These are phyloP conservation scores for Rhabdomys dilectus DNA, from an alignment of 2,113 vertebrate genomes.

Conservation along the genomic window DNA sequence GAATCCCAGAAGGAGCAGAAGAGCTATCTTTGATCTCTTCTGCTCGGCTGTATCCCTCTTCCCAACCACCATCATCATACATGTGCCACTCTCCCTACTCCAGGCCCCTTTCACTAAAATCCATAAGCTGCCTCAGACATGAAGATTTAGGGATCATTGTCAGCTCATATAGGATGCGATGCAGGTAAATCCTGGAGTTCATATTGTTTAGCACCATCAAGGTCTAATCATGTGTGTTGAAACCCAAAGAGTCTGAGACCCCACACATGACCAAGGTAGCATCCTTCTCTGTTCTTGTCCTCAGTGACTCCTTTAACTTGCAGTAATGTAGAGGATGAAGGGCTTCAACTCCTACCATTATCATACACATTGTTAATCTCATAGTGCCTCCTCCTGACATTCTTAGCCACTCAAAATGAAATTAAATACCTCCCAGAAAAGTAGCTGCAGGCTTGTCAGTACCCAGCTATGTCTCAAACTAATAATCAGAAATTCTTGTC, in stretches of 20 bases:
- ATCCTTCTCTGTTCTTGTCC: background rate
- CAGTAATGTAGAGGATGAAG: background rate
- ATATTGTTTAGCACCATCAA: background rate
- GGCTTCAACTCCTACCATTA: background rate
- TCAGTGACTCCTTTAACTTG: background rate
- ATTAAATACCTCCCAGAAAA: background rate
- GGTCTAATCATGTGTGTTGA: background rate
- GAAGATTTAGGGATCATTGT: too few species aligned
- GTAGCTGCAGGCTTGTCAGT: background rate
- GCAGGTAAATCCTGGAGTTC: background rate
- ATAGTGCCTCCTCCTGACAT: background rate
- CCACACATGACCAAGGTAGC: background rate
- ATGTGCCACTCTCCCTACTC: too few species aligned
- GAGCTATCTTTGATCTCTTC: background rate
- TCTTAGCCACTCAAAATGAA: background rate
- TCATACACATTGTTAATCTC: background rate
- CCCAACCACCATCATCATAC: background rate
- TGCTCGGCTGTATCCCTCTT: background rate
- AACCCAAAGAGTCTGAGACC: background rate
- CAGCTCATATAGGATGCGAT: too few species aligned
- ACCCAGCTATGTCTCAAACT: background rate
- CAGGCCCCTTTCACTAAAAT: too few species aligned
- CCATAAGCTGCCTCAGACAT: background rate
- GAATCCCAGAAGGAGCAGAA: background rate
- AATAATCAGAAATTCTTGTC: background rate